Conservation (phyloP, 2,797 vertebrate species). For the Betta splendens region DNA sequence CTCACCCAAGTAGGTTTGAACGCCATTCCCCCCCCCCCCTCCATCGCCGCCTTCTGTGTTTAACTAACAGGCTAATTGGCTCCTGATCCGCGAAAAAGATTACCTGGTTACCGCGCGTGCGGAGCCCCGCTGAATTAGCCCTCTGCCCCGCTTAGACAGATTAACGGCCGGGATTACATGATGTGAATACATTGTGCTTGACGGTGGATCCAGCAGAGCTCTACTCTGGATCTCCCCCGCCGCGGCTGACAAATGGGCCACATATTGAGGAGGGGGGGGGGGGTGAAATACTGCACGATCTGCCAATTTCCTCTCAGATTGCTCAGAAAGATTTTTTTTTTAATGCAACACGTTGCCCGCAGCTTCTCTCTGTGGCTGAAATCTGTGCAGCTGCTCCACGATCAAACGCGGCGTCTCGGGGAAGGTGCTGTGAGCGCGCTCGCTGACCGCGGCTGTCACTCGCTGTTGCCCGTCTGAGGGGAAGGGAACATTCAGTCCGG, state of each 20-base stretch:
- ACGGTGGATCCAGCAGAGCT: slow-evolving; percentile 53
- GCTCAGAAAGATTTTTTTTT: slow-evolving; percentile 22
- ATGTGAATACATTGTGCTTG: slow-evolving; percentile 63
- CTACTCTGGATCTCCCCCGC: slow-evolving; percentile 20
- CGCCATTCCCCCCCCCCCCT: slow-evolving; percentile 84
- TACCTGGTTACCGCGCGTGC: slow-evolving; percentile 41
- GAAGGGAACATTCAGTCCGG: slow-evolving; percentile 37
- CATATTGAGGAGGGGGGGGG: slow-evolving; percentile 3
- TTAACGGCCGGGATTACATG: slow-evolving; percentile 76
- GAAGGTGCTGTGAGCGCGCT: slow-evolving; percentile 61
- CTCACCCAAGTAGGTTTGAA: slow-evolving; percentile 93
- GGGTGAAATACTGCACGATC: slow-evolving; percentile 12
- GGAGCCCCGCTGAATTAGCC: slow-evolving; percentile 62
- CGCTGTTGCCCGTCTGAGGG: slow-evolving; percentile 18
- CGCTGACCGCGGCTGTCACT: slow-evolving; percentile 59
- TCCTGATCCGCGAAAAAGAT: slow-evolving; percentile 54
- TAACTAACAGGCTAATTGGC: slow-evolving; percentile 50
- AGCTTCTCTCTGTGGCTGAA: slow-evolving; percentile 14
- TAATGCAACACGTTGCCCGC: slow-evolving; percentile 7
- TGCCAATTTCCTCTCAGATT: slow-evolving; percentile 37
- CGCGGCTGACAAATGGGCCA: slow-evolving; percentile 18
- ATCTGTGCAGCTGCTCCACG: slow-evolving; percentile 35
- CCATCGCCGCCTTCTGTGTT: slow-evolving; percentile 19
- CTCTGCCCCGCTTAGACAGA: slow-evolving; percentile 61
- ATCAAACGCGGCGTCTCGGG: slow-evolving; percentile 48